These are phyloP conservation scores for Daubentonia madagascariensis DNA, from an alignment of 2,113 vertebrate species.

Conservation along the genomic window DNA sequence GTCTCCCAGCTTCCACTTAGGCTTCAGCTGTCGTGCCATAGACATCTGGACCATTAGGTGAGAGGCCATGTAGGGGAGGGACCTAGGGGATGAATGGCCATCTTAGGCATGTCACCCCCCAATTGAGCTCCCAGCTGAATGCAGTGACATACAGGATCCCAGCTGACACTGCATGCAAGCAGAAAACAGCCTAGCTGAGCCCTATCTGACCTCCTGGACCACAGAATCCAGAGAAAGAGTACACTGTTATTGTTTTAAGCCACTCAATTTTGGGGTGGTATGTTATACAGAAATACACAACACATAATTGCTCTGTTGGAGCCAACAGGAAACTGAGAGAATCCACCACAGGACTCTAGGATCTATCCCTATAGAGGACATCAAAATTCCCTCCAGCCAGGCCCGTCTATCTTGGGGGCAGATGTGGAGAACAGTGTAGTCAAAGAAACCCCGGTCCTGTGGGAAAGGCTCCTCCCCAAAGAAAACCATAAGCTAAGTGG, in stretches of 20 bases:
- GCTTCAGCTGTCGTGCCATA: not conserved
- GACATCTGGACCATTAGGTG: not conserved
- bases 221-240: not conserved
- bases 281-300: not conserved
- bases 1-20: not conserved
- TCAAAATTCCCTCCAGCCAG: not conserved
- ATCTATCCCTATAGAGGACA: not conserved
- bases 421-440: not conserved
- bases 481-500: not conserved
- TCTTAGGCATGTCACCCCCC: not conserved
- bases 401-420: not conserved
- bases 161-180: not conserved
- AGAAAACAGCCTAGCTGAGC: not conserved
- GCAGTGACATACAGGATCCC: not conserved
- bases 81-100: accelerated
- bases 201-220: not conserved
- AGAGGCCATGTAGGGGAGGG: not conserved
- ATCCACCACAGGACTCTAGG: not conserved
- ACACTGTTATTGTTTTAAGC: not conserved
- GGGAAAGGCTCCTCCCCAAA: not conserved
- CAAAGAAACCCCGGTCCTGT: not conserved
- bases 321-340: not conserved
- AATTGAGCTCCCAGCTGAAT: not conserved
- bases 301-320: not conserved
- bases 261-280: not conserved